These are phyloP conservation scores for Gallinago nigripennis DNA, from an alignment of 2,797 vertebrate species.

Conservation along the genomic window DNA sequence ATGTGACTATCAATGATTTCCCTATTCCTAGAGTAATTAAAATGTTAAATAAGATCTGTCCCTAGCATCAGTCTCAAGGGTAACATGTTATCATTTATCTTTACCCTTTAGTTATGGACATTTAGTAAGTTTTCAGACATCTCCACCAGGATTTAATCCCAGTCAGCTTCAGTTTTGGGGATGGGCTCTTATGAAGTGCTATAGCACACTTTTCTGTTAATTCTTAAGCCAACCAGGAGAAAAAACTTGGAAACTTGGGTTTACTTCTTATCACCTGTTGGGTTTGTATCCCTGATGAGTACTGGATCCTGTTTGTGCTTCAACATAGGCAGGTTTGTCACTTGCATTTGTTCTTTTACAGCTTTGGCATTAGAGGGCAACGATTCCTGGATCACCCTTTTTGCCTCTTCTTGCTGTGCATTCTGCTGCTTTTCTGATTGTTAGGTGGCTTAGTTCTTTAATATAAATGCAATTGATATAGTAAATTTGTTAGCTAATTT, in stretches of 20 bases:
- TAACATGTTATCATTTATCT: background rate
- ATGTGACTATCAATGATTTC: background rate
- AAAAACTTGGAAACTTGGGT: background rate
- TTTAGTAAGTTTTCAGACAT: background rate
- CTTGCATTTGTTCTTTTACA: background rate
- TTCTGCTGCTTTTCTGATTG: background rate
- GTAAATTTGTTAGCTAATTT: constrained; percentile 39
- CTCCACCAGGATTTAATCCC: constrained; percentile 2
- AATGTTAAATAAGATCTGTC: constrained; percentile 54
- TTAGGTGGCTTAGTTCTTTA: background rate
- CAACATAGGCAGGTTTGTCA: background rate
- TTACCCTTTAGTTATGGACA: constrained; percentile 42
- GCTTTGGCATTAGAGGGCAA: background rate
- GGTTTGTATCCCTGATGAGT: background rate
- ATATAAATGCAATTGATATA: constrained; percentile 15
- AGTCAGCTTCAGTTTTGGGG: background rate
- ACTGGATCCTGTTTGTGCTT: background rate
- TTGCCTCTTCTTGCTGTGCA: background rate
- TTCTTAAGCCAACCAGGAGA: background rate
- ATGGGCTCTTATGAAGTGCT: background rate
- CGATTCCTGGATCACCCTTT: background rate
- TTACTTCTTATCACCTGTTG: background rate
- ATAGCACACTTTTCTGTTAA: background rate
- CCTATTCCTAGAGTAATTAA: constrained; percentile 58
- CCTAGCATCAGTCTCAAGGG: background rate